Evolutionary conservation across 2,797 vertebrate genomes (phyloP), one percentile per base, ranked within the genome.

Genomic region (Clarias platycephalus): DNA sequence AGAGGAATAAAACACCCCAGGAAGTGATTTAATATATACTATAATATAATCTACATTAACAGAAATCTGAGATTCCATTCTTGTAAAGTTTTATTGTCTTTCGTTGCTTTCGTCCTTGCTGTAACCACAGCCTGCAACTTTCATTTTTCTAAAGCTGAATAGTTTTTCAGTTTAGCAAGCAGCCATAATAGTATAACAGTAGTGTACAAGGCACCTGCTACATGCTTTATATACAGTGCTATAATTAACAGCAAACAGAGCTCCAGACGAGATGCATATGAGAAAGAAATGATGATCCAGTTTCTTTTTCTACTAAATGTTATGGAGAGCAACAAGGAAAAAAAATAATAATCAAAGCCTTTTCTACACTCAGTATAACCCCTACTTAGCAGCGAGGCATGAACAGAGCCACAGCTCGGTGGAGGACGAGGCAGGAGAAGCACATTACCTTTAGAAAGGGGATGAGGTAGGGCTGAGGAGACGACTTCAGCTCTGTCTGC

Each of bases 381-480:
- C 13, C 5, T 72, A 49, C 6, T 49, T 16, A 72, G 28, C 44
- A 74, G 7, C 13, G 72, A 72, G 40, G 15, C 24, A 53, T 16
- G 24, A 26, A 18, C 18, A 53, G 22, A 68, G 10, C 22, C 22
- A 71, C 22, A 24, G 37, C 68, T 16, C 40, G 26, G 40, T 53
- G n/a, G n/a, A 53, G 57, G 66, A 40, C 34, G n/a, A 44, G 66
- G 26, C 44, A 10, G 24, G 1, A 20, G 20, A 60, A 7, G 22
- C 18, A 37, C 13, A 5, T 5, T 86, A 90, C 96, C 96, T 97
- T 97, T 81, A 97, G 95, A 91, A 97, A 97, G 91, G 96, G 96
- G 88, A 97, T 96, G 91, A 97, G 95, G 93, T 97, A 97, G 88
- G 96, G 96, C 89, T 97, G 96, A 86, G 96, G 96, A 82, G 96